Percentiles rank a stretch among this genome's conserved stretches.
Evolutionary conservation across 2,888 invertebrate species (phyloP).

Genomic region (Catocala fraxini): DNA sequence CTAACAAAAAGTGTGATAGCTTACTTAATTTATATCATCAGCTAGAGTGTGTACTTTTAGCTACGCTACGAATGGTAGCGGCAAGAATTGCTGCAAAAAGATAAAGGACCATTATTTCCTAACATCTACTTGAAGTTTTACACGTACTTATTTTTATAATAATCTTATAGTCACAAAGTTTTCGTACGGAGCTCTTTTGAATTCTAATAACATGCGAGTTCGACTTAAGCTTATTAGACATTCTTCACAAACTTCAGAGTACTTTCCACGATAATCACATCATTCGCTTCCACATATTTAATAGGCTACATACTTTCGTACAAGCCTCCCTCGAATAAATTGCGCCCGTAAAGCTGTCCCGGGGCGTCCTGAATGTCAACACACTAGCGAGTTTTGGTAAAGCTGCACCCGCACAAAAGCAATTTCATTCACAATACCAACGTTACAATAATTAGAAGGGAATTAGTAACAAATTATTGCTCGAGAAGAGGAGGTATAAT

Average conservation of each 20-base stretch:
- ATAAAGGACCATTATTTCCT: not conserved
- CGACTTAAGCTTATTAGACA: slow-evolving; percentile 2
- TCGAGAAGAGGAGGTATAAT: slow-evolving; percentile 77
- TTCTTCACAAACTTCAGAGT: slow-evolving; percentile 11
- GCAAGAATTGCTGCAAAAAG: slow-evolving; percentile 3
- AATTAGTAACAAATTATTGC: slow-evolving; percentile 85
- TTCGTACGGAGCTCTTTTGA: not conserved
- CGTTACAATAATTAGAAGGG: slow-evolving; percentile 78
- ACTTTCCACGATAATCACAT: slow-evolving; percentile 12
- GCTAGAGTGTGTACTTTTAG: slow-evolving; percentile 7
- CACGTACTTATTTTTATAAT: not conserved
- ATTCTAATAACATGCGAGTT: slow-evolving; percentile 2
- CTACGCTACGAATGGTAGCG: not conserved
- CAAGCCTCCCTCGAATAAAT: slow-evolving; percentile 26
- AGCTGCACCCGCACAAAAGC: slow-evolving; percentile 51
- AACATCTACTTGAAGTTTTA: slow-evolving; percentile 1
- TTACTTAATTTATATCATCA: slow-evolving; percentile 28
- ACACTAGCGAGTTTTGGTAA: slow-evolving; percentile 36
- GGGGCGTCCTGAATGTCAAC: slow-evolving; percentile 28
- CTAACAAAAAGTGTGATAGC: slow-evolving; percentile 37
- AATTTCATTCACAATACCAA: slow-evolving; percentile 57
- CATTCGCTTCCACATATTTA: slow-evolving; percentile 12
- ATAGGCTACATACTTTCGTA: slow-evolving; percentile 27
- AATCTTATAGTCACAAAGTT: not conserved
- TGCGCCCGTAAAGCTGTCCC: slow-evolving; percentile 9